Percentiles rank a stretch among this genome's conserved stretches.
phyloP scores from a whole-genome alignment of 2,113 vertebrate genomes.

The Nesogale talazaci region DNA sequence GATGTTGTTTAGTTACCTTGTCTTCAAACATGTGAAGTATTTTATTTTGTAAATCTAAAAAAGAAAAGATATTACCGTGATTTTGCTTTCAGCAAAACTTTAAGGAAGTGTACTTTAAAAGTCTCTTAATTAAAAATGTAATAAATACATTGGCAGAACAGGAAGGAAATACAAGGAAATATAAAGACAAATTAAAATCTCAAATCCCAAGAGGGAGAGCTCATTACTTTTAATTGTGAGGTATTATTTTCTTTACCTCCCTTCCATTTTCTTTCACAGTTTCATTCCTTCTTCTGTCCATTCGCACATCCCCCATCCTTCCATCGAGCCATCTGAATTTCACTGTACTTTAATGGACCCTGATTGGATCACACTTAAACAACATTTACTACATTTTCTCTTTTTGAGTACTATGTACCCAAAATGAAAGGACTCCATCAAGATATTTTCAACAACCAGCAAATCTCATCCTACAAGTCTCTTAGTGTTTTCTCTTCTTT shows the following conservation, averaged over 20 bases:
- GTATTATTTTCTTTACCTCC: neutral
- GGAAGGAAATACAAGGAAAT: neutral
- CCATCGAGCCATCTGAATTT: neutral
- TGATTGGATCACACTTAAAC: neutral
- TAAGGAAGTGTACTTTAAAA: constrained; percentile 29
- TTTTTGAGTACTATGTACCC: neutral
- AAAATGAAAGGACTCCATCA: neutral
- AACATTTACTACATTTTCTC: neutral
- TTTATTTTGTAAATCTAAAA: neutral
- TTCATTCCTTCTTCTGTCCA: neutral
- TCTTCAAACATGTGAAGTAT: neutral
- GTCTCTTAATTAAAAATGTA: neutral
- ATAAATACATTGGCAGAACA: neutral
- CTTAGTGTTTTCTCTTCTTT: too few relatives aligned
- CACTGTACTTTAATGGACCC: neutral
- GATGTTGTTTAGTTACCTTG: neutral
- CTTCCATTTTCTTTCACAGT: neutral
- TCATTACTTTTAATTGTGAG: neutral
- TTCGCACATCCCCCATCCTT: too few relatives aligned
- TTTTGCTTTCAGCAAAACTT: neutral
- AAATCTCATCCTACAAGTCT: neutral
- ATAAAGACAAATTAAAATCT: neutral
- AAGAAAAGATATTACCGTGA: neutral
- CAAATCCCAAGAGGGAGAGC: neutral
- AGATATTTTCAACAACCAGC: neutral